Percentiles rank a stretch among this genome's conserved stretches.
phyloP scores from a whole-genome alignment of 2,113 vertebrate species.

The Triplophysa tibetana region DNA sequence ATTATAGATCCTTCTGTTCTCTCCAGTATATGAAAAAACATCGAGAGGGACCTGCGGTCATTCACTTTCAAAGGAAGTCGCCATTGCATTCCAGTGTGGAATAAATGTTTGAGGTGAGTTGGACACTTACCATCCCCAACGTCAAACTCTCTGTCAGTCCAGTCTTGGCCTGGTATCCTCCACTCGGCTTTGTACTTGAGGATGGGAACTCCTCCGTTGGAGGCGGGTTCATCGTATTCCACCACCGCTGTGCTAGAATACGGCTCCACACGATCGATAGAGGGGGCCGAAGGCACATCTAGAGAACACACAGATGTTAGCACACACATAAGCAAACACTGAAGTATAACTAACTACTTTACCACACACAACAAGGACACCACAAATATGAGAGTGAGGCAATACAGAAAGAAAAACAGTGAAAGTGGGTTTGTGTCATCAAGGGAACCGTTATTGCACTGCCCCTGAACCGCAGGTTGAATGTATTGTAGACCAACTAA shows the following conservation, averaged over 20 bases:
- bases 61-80: neutral
- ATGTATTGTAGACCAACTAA: slow-evolving; percentile 6
- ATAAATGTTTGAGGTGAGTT: slow-evolving; percentile 25
- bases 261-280: slow-evolving; percentile 83
- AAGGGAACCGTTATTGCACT: slow-evolving; percentile 25
- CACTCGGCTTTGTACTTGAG: slow-evolving; percentile 90
- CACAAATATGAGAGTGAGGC: slow-evolving; percentile 14
- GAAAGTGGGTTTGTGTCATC: slow-evolving; percentile 21
- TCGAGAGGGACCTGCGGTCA: no score
- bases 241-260: slow-evolving; percentile 92
- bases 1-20: neutral
- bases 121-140: slow-evolving; percentile 81
- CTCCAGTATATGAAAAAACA: neutral
- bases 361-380: neutral
- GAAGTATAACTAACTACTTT: neutral
- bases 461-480: slow-evolving; percentile 1
- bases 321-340: neutral
- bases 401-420: slow-evolving; percentile 31
- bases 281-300: slow-evolving; percentile 92
- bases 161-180: slow-evolving; percentile 77
- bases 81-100: neutral
- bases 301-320: slow-evolving; percentile 44
- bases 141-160: slow-evolving; percentile 79
- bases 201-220: slow-evolving; percentile 88
- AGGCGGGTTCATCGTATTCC: slow-evolving; percentile 87